phyloP scores from a whole-genome alignment of 2,113 vertebrate genomes.

The Brachirus orientalis region DNA sequence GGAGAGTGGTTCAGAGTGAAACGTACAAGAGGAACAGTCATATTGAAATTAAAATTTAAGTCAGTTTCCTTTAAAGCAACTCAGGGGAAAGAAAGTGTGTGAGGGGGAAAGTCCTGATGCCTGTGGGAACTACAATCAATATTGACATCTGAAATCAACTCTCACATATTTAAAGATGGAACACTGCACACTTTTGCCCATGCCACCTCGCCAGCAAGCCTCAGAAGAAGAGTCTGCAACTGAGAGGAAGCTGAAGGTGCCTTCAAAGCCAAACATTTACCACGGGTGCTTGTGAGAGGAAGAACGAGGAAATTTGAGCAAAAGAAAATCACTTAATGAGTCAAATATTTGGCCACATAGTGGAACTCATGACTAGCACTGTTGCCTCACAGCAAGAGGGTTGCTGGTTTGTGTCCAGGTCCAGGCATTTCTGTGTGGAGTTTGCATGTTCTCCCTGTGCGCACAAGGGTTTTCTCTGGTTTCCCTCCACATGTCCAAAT shows the following conservation, averaged over 20 bases:
- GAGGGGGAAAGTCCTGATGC: background rate
- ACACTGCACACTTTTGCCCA: background rate
- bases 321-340: too few species aligned
- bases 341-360: too few species aligned
- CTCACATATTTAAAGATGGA: conserved; percentile 13
- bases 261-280: too few species aligned
- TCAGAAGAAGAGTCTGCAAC: background rate
- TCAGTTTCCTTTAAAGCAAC: conserved; percentile 18
- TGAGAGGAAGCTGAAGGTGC: background rate
- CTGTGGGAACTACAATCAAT: conserved; percentile 27
- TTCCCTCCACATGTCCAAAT: too few species aligned
- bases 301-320: too few species aligned
- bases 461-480: too few species aligned
- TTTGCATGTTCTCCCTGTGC: too few species aligned
- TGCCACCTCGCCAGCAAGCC: background rate
- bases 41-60: conserved; percentile 10
- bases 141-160: conserved; percentile 21
- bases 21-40: conserved; percentile 18
- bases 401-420: too few species aligned
- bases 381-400: too few species aligned
- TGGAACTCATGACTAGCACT: too few species aligned
- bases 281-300: too few species aligned
- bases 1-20: conserved; percentile 36
- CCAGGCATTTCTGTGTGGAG: too few species aligned
- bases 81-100: conserved; percentile 1